Evolutionary conservation across 1,140 invertebrate genomes (phyloP), one percentile per base, ranked within the genome.

Genomic region (Bombus soroeensis): DNA sequence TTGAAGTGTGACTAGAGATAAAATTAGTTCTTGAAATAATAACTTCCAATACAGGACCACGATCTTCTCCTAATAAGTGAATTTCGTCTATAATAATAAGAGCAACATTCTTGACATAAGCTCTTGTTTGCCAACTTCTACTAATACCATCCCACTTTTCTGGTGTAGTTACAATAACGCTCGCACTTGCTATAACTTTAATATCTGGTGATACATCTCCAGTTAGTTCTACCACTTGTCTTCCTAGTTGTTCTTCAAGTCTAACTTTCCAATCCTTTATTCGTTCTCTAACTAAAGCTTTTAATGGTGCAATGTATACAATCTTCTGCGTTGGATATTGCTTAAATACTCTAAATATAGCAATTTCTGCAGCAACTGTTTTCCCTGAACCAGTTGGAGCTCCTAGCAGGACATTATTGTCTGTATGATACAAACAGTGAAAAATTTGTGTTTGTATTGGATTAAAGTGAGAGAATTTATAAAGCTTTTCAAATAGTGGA

Each of bases 91-190:
- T 99, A 39, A 99, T 97, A 83, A 99, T 98, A 0, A 99, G 95
- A 0, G 97, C 97, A 0, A 99, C 99, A 92, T 98, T 96, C 85
- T 97, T 97, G 2, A 99, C 99, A 93, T 99, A 99, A 94, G 97
- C 97, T 88, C 99, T 96, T 0, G 98, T 99, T 91, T 99, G 99
- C 99, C 99, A 99, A 84, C 98, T 98, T 88, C 99, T 96, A 94
- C 98, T 99, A 81, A 99, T 98, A 86, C 99, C 99, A 94, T 99
- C 99, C 99, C 99, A 99, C 95, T 99, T 99, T 95, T 99, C 99
- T 0, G 99, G 99, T 1, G 99, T 99, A 5, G 99, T 99, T 1
- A 99, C 98, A 89, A 99, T 99, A 2, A 99, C 97, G 93, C 98
- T 97, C 1, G 99, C 97, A 75, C 94, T 96, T 0, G 96, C 96